Evolutionary conservation across 1,140 invertebrate species (phyloP), one percentile per base, ranked within the genome.

Genomic region (Muscidifurax raptorellus): DNA sequence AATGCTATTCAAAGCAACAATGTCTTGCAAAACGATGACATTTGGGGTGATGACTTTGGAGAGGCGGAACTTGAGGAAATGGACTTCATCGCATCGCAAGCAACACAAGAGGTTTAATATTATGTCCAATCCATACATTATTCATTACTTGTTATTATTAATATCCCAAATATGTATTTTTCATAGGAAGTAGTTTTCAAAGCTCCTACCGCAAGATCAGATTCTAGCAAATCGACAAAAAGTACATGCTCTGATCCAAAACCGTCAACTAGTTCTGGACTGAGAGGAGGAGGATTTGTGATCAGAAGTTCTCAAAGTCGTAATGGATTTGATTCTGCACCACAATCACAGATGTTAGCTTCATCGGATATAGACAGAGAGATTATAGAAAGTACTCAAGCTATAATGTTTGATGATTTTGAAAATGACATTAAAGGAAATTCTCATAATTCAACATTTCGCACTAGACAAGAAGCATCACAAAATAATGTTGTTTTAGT

Each of bases 31-130:
- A 27, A 25, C 64, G 66, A 82, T 67, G 84, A 82, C 79, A 10
- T 88, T 9, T 92, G 92, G 91, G 91, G 90, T 7, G 91, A 91
- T 64, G 90, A 92, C 83, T 91, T 91, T 84, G 88, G 86, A 3
- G 90, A 91, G 10, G 88, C 88, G 13, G 91, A 90, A 30, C 88
- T 92, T 30, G 89, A 91, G 80, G 88, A 92, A 77, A 88, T 92
- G 74, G 92, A 92, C 81, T 85, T 90, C 36, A 88, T 92, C 27
- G 88, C 89, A 18, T 89, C 91, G 25, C 91, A 92, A 87, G 90
- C 87, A 79, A 90, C 87, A 36, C 86, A 81, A 10, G 86, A 89
- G 85, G 89, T 85, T 80, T 36, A 44, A 40, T 5, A 40, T 74
- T 59, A 75, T 74, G 32, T 40, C 15, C 13, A 47, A 12, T 59